Evolutionary conservation across 2,797 vertebrate genomes (phyloP).

Genomic region (Cryptoprocta ferox): DNA sequence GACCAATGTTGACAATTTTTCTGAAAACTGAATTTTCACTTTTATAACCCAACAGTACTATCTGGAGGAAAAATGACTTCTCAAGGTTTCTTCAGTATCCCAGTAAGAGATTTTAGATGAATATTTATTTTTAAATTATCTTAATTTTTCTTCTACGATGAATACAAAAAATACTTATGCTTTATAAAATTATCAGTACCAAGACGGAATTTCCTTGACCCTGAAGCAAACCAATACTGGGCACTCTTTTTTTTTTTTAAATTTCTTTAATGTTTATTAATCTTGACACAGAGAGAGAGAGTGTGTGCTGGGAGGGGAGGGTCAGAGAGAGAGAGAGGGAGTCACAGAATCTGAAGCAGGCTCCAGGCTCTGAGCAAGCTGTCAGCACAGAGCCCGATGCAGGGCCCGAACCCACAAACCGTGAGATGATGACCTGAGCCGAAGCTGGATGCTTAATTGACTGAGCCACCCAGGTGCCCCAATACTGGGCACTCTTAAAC

Average conservation of each 20-base stretch:
- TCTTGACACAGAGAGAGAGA: too few relatives aligned
- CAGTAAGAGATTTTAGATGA: not conserved
- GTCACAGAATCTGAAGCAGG: too few relatives aligned
- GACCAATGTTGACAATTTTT: not conserved
- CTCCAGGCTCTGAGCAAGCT: too few relatives aligned
- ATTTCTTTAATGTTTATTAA: too few relatives aligned
- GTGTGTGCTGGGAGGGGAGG: too few relatives aligned
- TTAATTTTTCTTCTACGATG: not conserved
- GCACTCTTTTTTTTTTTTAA: not conserved
- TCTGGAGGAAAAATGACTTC: not conserved
- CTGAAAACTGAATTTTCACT: not conserved
- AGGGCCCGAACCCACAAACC: too few relatives aligned
- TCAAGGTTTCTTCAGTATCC: not conserved
- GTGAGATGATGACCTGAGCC: too few relatives aligned
- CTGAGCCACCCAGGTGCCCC: too few relatives aligned
- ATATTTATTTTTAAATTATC: not conserved
- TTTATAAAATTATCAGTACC: constrained; percentile 13
- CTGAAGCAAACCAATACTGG: not conserved
- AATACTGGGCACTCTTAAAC: not conserved
- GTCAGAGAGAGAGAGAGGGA: too few relatives aligned
- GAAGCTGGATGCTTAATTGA: too few relatives aligned
- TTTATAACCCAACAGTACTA: not conserved
- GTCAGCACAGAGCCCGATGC: too few relatives aligned
- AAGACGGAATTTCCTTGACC: not conserved
- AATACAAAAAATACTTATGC: not conserved